A percentile compares a stretch with the other conserved stretches of the same genome.
phyloP scores from a whole-genome alignment of 2,888 invertebrate genomes.

The Acrobeloides nanus region DNA sequence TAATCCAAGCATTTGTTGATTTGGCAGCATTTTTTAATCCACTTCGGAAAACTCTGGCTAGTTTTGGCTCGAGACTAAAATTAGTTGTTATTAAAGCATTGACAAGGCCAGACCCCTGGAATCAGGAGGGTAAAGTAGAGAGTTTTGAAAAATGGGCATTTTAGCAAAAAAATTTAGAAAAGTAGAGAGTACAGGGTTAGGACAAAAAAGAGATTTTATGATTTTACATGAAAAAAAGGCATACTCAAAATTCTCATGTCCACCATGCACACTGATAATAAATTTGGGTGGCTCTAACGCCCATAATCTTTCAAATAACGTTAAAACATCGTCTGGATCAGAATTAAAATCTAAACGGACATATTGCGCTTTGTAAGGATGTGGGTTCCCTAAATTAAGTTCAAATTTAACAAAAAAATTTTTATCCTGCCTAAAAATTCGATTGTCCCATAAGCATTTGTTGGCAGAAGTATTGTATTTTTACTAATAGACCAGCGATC shows the following conservation, averaged over 20 bases:
- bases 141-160: no score
- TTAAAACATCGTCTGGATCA: constrained; percentile 81
- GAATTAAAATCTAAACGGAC: constrained; percentile 89
- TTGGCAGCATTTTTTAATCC: constrained; percentile 91
- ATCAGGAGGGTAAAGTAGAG: no score
- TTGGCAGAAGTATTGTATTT: constrained; percentile 79
- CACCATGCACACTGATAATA: constrained; percentile 92
- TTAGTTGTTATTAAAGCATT: no score
- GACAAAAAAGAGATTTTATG: no score
- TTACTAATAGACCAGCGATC: constrained; percentile 54
- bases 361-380: constrained; percentile 65
- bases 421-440: constrained; percentile 74
- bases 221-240: constrained; percentile 16
- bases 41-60: constrained; percentile 85
- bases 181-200: no score
- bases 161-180: no score
- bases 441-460: constrained; percentile 92
- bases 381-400: constrained; percentile 38
- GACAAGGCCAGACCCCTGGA: no score
- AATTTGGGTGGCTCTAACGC: constrained; percentile 87
- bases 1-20: constrained; percentile 96
- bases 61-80: constrained; percentile 78
- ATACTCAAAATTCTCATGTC: constrained; percentile 78
- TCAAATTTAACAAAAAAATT: no score
- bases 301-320: constrained; percentile 88